Evolutionary conservation across 2,113 vertebrate species (phyloP).

Genomic region (Arvicanthis niloticus): DNA sequence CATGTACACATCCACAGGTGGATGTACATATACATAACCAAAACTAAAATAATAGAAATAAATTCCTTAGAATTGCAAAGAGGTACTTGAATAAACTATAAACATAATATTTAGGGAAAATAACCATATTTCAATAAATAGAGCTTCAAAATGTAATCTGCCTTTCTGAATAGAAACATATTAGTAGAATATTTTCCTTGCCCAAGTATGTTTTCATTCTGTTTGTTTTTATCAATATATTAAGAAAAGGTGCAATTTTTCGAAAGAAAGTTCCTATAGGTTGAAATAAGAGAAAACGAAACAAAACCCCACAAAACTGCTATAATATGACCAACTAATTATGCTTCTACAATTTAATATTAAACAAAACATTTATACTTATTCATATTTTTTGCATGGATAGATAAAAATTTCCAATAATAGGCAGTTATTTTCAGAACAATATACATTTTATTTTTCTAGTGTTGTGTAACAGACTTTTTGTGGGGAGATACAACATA

Average conservation of each 20-base stretch:
- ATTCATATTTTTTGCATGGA: conserved; percentile 32
- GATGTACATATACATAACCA: background rate
- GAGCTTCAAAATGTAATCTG: conserved; percentile 8
- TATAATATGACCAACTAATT: background rate
- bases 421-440: conserved; percentile 41
- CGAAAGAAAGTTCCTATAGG: background rate
- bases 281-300: conserved; percentile 27
- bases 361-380: background rate
- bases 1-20: background rate
- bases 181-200: background rate
- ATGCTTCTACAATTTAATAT: background rate
- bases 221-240: conserved; percentile 11
- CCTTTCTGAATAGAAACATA: conserved; percentile 18
- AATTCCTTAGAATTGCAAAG: background rate
- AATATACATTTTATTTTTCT: conserved; percentile 1
- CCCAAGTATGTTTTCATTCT: background rate
- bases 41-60: background rate
- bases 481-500: background rate
- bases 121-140: conserved; percentile 23
- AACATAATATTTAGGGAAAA: background rate
- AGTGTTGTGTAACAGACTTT: background rate
- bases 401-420: background rate
- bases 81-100: background rate
- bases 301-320: background rate
- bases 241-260: background rate